phyloP scores from a whole-genome alignment of 2,797 vertebrate species.

The Cuculus canorus region DNA sequence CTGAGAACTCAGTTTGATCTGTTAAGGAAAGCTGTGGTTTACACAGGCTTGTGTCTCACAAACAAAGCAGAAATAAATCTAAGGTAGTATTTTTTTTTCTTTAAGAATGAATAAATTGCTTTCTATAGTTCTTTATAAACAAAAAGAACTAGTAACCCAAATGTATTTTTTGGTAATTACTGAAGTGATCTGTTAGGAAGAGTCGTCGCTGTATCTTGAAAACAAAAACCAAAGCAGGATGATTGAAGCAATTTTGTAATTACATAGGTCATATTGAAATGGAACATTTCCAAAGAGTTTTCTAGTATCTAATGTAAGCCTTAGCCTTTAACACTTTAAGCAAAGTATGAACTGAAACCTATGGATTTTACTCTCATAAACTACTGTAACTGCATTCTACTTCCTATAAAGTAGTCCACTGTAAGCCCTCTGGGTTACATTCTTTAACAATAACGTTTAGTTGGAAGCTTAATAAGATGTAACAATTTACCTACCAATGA shows the following conservation, averaged over 20 bases:
- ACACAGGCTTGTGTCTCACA: neutral
- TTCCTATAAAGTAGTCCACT: neutral
- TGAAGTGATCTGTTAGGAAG: neutral
- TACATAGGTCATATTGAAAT: neutral
- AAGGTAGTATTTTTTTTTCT: neutral
- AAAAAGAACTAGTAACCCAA: neutral
- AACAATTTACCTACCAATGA: neutral
- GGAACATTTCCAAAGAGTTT: neutral
- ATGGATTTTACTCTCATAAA: neutral
- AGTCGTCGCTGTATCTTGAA: neutral
- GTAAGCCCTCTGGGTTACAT: neutral
- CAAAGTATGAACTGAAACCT: neutral
- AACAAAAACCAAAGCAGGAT: neutral
- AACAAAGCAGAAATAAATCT: neutral
- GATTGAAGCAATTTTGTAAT: slow-evolving; percentile 15
- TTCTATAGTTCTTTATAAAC: neutral
- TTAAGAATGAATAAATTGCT: neutral
- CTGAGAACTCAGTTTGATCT: neutral
- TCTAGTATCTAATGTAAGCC: neutral
- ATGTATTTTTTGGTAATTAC: slow-evolving; percentile 19
- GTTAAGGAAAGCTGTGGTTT: neutral
- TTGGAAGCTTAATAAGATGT: neutral
- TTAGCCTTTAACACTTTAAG: neutral
- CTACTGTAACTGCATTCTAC: neutral
- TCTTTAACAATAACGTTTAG: neutral